Evolutionary conservation across 2,113 vertebrate genomes (phyloP).

Genomic region (Pholis gunnellus): DNA sequence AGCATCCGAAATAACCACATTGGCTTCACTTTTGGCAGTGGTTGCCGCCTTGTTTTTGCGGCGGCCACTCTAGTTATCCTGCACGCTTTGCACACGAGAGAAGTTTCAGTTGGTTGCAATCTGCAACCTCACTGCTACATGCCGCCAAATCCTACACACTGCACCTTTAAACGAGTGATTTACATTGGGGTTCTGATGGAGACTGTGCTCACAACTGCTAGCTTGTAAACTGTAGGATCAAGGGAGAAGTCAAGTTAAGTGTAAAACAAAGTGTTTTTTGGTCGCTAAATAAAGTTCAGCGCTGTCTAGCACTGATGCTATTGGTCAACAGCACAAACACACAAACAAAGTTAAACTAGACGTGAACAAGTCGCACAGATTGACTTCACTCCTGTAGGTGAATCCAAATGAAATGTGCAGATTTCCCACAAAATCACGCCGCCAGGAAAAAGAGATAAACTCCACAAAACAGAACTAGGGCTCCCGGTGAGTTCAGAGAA

Average conservation of each 20-base stretch:
- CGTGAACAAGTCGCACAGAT: not conserved
- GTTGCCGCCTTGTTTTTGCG: no score
- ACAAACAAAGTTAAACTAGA: not conserved
- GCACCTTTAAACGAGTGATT: slow-evolving; percentile 7
- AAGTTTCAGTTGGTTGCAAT: no score
- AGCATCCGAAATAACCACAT: not conserved
- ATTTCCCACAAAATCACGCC: not conserved
- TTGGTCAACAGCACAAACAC: no score
- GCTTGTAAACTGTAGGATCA: not conserved
- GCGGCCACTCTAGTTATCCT: no score
- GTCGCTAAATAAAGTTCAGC: not conserved
- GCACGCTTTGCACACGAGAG: no score
- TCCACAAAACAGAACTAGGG: not conserved
- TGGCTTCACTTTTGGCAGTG: no score
- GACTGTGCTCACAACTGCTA: not conserved
- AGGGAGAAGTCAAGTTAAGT: not conserved
- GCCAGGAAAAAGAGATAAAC: not conserved
- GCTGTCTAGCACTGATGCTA: no score
- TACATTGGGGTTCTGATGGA: not conserved
- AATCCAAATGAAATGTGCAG: not conserved
- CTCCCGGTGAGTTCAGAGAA: not conserved
- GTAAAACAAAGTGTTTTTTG: not conserved
- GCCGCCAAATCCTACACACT: no score
- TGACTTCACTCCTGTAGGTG: not conserved
- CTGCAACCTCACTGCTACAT: no score